Conservation (phyloP, 2,797 vertebrate genomes). For the Notolabrus celidotus region DNA sequence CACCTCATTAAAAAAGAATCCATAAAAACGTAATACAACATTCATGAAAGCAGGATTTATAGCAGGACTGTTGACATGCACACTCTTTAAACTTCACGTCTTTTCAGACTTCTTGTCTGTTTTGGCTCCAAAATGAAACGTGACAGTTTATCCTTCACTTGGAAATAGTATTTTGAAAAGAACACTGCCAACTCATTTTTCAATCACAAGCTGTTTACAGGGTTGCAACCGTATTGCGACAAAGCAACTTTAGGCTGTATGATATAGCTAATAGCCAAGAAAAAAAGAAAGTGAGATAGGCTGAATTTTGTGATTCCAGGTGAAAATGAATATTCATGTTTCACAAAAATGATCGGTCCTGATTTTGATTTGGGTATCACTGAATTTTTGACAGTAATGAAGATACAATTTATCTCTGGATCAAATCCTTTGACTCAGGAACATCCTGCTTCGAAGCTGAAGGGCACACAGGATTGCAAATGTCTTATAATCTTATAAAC, state of each 20-base stretch:
- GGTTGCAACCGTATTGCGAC: neutral
- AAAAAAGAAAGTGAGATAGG: too few relatives aligned
- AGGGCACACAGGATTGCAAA: neutral
- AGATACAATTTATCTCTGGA: neutral
- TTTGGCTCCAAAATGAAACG: conserved; percentile 11
- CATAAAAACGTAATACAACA: too few relatives aligned
- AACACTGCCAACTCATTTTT: neutral
- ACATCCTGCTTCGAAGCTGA: neutral
- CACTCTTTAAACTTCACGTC: neutral
- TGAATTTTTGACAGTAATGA: neutral
- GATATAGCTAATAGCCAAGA: neutral
- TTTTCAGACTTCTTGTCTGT: neutral
- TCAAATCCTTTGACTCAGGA: neutral
- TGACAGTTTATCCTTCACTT: neutral
- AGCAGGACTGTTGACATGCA: neutral
- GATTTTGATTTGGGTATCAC: neutral
- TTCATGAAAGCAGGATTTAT: neutral
- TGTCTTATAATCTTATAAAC: neutral
- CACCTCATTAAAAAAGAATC: neutral
- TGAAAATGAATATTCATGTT: neutral
- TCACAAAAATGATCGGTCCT: neutral
- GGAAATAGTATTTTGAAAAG: neutral
- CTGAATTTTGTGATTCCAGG: too few relatives aligned
- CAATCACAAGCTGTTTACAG: neutral
- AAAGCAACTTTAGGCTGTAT: neutral